Base-by-base conservation (phyloP, 2,113 vertebrate species). In the Trematocara marginatum region DNA sequence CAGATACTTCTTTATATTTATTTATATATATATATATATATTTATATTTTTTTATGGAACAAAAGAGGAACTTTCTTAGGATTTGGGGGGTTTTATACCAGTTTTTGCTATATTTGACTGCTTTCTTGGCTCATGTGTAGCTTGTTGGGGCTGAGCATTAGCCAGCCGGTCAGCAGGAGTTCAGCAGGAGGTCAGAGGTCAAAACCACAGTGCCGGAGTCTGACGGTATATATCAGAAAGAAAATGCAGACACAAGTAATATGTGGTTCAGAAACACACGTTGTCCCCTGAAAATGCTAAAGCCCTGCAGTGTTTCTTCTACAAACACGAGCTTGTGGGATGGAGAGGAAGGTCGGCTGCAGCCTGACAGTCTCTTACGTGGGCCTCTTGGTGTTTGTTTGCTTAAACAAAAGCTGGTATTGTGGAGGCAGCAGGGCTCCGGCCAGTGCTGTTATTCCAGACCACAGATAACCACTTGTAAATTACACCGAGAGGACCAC, bases 351-450 rank as follows among this genome's bases (percentile, higher is more conserved):
- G 11, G 9, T 26, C 40, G 23, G 40, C 54, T 42, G 78, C 38
- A 18, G 38, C 4, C 74, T 15, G 79, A 59, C 51, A 15, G 64
- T 56, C 81, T 69, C 1, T 29, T 78, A 71, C 34, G 6, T 31
- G 82, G 87, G 91, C 90, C 91, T 71, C 89, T 57, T 2, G 81
- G 82, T 42, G 83, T 85, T 78, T 35, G 87, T 84, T 88, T 85
- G 76, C 78, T 42, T 12, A 84, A 90, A 93, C 93, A 93, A 93
- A 83, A 87, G 91, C 16, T 12, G 40, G 42, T 53, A 86, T 92
- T 93, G 93, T 92, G 85, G 69, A 49, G 71, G 40, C 79, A 2
- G 81, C 15, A 3, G 54, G 49, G 82, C 82, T 81, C 15, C 9
- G 5, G 88, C 81, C 88, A 56, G 49, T 79, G 5, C 38, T 56